Base-by-base conservation (phyloP, 2,888 invertebrate genomes). In the Anarsia innoxiella region DNA sequence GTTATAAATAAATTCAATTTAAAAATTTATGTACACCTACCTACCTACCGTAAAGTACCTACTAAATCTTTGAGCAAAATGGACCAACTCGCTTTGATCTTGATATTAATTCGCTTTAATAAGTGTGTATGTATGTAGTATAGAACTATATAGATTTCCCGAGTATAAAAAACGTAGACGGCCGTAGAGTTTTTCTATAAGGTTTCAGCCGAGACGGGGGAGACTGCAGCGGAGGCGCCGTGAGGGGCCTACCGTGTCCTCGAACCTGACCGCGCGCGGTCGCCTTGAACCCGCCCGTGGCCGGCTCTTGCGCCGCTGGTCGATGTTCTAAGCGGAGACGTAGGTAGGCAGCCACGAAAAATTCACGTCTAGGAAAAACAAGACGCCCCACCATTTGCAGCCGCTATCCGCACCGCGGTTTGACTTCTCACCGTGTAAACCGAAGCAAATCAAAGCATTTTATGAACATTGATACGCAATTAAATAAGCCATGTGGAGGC, bases 251-350 rank as follows among this genome's bases (percentile, higher is more conserved):
- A 48, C 44, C 55, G 73, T 74, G 83, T 77, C 84, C 84, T 84
- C 83, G 83, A 83, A 82, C 84, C 77, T 83, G 83, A 84, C 84
- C 84, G 83, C 80, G 66, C 76, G 73, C 78, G 65, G 44, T 84
- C 68, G 82, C 84, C 84, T 84, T 84, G 84, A 84, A 83, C 84
- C 68, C 82, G 54, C 49, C 64, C 63, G 61, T 65, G 62, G 66
- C 65, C 71, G 69, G 66, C 70, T 73, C 72, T 71, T 60, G 67
- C 62, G 63, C 60, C 62, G 59, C 33, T 12, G 62, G 60, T 60
- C 54, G 61, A 56, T 56, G 59, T 50, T 59, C 53, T 56, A 9
- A 15, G 59, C 56, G 47, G 10, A 39, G 19, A n/a, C n/a, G 36
- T 15, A 39, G 19, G 37, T 19, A 12, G 37, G 40, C 33, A 35